These are phyloP conservation scores for Cheilosia pagana DNA, from an alignment of 2,888 invertebrate genomes.

Conservation along the genomic window DNA sequence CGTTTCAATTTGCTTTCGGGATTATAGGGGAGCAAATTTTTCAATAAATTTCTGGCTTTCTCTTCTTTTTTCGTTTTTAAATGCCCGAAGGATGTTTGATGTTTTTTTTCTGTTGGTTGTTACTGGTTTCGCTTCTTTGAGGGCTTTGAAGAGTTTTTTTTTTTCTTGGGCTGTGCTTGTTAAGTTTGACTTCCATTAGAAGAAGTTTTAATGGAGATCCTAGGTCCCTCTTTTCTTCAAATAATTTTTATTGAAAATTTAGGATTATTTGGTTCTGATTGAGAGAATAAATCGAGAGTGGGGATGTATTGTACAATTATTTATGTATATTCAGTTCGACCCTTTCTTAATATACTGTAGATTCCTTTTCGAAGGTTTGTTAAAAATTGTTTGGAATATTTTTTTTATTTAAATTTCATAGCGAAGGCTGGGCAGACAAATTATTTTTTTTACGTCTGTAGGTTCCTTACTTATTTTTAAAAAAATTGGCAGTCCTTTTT, in stretches of 20 bases:
- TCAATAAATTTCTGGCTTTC: slow-evolving; percentile 33
- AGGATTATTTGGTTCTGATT: too few relatives aligned
- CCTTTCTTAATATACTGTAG: too few relatives aligned
- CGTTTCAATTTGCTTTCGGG: not conserved
- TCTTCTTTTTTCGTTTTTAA: not conserved
- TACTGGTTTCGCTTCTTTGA: not conserved
- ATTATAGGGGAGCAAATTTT: slow-evolving; percentile 15
- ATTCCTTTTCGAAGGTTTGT: too few relatives aligned
- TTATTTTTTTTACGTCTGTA: too few relatives aligned
- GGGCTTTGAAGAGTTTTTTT: slow-evolving; percentile 41
- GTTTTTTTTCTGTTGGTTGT: slow-evolving; percentile 24
- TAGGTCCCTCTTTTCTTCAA: not conserved
- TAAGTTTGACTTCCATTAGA: slow-evolving; percentile 46
- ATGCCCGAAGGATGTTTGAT: slow-evolving; percentile 54
- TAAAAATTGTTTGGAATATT: too few relatives aligned
- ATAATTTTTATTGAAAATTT: not conserved
- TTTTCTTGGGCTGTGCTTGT: slow-evolving; percentile 1
- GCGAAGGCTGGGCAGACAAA: too few relatives aligned
- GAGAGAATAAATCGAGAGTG: too few relatives aligned
- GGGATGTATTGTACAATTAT: too few relatives aligned
- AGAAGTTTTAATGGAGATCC: not conserved
- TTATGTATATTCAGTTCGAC: too few relatives aligned
- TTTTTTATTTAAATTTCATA: too few relatives aligned
- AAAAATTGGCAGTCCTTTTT: too few relatives aligned
- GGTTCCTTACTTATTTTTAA: too few relatives aligned